These are phyloP conservation scores for Oreamnos americanus DNA, from an alignment of 2,113 vertebrate species.

Conservation along the genomic window DNA sequence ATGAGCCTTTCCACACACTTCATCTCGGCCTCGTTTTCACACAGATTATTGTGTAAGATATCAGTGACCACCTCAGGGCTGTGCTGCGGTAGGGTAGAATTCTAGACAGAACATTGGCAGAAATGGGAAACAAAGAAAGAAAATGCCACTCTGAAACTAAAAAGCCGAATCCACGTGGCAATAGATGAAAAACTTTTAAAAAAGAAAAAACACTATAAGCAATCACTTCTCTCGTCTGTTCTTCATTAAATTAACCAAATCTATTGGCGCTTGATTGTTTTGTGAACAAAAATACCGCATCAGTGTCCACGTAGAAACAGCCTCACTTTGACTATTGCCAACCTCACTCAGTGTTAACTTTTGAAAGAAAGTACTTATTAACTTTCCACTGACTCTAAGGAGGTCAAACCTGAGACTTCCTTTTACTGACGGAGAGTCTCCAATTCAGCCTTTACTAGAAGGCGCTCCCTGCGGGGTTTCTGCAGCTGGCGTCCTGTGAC, in stretches of 20 bases:
- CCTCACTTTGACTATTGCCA: background rate
- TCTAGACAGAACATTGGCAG: background rate
- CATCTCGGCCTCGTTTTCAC: no score
- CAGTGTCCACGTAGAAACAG: accelerated
- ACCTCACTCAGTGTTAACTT: background rate
- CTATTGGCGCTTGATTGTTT: background rate
- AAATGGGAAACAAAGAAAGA: background rate
- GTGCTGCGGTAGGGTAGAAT: accelerated
- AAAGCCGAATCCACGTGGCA: background rate
- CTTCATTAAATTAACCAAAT: background rate
- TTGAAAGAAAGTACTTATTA: background rate
- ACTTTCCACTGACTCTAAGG: background rate
- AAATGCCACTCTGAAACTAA: background rate
- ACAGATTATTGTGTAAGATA: no score
- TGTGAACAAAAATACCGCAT: accelerated
- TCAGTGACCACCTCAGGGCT: accelerated
- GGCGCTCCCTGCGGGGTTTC: background rate
- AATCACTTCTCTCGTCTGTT: background rate
- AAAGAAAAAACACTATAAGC: background rate
- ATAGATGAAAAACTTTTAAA: background rate
- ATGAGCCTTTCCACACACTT: background rate
- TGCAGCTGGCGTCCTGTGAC: background rate
- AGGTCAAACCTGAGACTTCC: background rate
- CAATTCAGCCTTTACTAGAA: background rate
- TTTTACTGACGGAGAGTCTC: background rate